A percentile compares a stretch with the other conserved stretches of the same genome.
phyloP scores from a whole-genome alignment of 37 sponge, comb jelly and placozoan genomes.

The Amphimedon queenslandica region DNA sequence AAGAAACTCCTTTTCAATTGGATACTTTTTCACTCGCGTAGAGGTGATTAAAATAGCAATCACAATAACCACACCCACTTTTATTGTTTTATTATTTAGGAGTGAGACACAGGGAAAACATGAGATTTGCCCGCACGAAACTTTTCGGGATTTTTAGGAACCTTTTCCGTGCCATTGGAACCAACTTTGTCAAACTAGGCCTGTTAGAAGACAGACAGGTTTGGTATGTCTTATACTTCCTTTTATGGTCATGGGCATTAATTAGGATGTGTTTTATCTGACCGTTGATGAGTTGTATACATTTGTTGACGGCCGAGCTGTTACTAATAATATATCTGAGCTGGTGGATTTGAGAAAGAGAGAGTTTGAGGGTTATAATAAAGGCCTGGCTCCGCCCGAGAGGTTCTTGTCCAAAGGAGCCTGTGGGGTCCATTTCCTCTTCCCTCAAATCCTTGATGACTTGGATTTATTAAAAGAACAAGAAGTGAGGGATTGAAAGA shows the following conservation, averaged over 20 bases:
- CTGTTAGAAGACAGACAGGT: conserved; percentile 60
- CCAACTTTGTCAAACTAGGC: conserved; percentile 43
- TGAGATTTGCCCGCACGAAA: conserved; percentile 81
- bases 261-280: conserved; percentile 86
- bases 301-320: conserved; percentile 72
- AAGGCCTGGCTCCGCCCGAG: conserved; percentile 83
- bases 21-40: conserved; percentile 73
- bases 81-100: no score
- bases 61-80: not conserved
- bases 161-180: conserved; percentile 75
- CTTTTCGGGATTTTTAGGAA: conserved; percentile 69
- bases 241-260: not conserved
- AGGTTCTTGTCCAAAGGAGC: conserved; percentile 72
- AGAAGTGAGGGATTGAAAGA: no score
- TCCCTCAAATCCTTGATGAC: conserved; percentile 71
- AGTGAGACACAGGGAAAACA: conserved; percentile 78
- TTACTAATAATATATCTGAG: conserved; percentile 65
- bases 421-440: conserved; percentile 51
- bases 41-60: conserved; percentile 14
- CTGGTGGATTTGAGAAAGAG: conserved; percentile 68
- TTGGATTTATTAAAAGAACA: conserved; percentile 64
- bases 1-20: conserved; percentile 69
- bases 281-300: conserved; percentile 73
- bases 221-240: not conserved
- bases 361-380: conserved; percentile 69